phyloP scores from a whole-genome alignment of 2,113 vertebrate species.

The Clarias macrocephalus region DNA sequence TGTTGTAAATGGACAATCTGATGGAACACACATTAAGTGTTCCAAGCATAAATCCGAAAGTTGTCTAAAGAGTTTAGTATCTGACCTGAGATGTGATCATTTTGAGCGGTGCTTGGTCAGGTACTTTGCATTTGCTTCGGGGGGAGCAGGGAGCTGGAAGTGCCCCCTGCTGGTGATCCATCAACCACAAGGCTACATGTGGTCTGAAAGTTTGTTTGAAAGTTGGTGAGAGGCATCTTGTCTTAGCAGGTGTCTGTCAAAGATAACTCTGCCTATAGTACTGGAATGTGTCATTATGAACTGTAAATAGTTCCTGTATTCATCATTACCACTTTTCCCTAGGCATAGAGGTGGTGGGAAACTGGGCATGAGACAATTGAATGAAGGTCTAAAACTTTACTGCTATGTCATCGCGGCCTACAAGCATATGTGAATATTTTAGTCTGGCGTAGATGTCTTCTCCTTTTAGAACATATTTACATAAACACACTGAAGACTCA shows the following conservation, averaged over 20 bases:
- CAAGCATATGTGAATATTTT: neutral
- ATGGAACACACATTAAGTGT: neutral
- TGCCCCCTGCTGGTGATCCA: conserved; percentile 72
- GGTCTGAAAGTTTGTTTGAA: neutral
- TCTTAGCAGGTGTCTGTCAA: neutral
- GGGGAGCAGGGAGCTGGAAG: conserved; percentile 53
- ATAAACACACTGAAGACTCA: conserved; percentile 51
- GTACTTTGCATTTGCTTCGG: neutral
- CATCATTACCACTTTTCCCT: neutral
- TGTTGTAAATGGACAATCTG: conserved; percentile 18
- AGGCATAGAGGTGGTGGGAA: neutral
- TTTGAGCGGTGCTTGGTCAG: neutral
- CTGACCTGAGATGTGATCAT: conserved; percentile 10
- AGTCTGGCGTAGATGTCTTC: conserved; percentile 42
- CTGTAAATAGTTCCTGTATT: neutral
- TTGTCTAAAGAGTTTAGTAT: neutral
- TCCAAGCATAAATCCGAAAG: conserved; percentile 11
- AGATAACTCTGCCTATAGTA: neutral
- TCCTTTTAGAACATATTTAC: conserved; percentile 58
- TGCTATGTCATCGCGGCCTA: neutral
- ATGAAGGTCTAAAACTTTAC: neutral
- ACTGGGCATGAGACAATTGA: too few relatives aligned
- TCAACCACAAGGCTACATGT: conserved; percentile 39
- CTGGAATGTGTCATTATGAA: neutral
- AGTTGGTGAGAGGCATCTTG: neutral